Base-by-base conservation (phyloP, 2,113 vertebrate genomes). In the Carassius auratus region DNA sequence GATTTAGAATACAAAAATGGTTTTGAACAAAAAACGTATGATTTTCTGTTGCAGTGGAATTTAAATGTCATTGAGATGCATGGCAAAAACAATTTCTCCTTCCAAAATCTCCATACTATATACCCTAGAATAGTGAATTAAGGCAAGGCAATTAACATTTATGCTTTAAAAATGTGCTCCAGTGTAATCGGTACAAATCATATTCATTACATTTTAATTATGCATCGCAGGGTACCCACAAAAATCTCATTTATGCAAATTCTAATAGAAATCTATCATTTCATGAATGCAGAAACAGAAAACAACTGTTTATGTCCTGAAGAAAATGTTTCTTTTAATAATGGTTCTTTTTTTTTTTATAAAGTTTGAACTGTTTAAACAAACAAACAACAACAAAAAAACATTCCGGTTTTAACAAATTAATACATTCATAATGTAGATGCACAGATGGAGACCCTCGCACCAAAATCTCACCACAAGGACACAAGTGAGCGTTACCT, bases 371-470 rank as follows among this genome's bases (percentile, higher is more conserved):
- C 5, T 52, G 26, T 50, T 23, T 14, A 42, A 61, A 1, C 23
- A 68, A 8, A 33, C 36, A 73, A 8, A 82, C 71, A 52, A 14
- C 13, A 52, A 52, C 19, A 8, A 55, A 59, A 73, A 3, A 82
- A 77, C 87, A 38, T 87, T 85, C 85, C 48, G 52, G 77, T 64
- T 76, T 81, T 78, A 64, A 76, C 84, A 88, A 84, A 88, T 81
- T 74, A 80, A 86, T 90, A 91, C 90, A 91, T 91, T 91, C 88
- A 86, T 77, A 26, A 71, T 55, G 83, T 62, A 87, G 79, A 87
- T 85, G 81, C 50, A 81, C 55, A 85, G 84, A 87, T 85, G 66
- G 81, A 69, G 71, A 81, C 79, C 76, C 50, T 73, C 26, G 26
- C 30, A 38, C 68, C 66, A 21, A 57, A 52, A 57, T 71, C 30